Conservation (phyloP, 2,888 invertebrate species). For the Drosophila robusta region DNA sequence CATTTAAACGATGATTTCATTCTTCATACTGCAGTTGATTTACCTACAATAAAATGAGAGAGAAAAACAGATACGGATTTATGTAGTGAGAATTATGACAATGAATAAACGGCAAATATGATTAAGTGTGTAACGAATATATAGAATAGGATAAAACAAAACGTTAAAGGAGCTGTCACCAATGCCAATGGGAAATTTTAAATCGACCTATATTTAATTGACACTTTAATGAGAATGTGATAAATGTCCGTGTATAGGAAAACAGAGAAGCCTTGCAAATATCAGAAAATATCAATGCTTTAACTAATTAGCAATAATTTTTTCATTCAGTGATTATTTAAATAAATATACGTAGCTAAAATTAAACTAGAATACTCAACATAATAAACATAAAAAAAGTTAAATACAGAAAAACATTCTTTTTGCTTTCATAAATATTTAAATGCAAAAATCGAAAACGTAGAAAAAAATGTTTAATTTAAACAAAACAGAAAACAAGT, state of each 20-base stretch:
- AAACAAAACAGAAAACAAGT: conserved; percentile 36
- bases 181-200: background rate
- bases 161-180: conserved; percentile 8
- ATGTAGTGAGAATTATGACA: conserved; percentile 57
- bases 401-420: background rate
- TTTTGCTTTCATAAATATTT: conserved; percentile 37
- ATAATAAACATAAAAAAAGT: background rate
- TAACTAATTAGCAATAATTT: background rate
- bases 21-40: conserved; percentile 36
- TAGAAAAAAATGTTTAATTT: conserved; percentile 5
- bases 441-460: conserved; percentile 24
- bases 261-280: background rate
- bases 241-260: background rate
- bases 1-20: conserved; percentile 57
- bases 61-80: conserved; percentile 51
- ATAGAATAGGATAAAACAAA: background rate
- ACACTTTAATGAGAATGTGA: background rate
- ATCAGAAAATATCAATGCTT: background rate
- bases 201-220: background rate
- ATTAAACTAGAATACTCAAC: conserved; percentile 11
- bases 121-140: conserved; percentile 2
- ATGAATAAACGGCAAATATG: conserved; percentile 19
- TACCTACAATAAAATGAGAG: conserved; percentile 58
- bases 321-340: conserved; percentile 3
- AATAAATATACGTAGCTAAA: conserved; percentile 7